A percentile compares a stretch with the other conserved stretches of the same genome.
Conservation (phyloP, 2,113 vertebrate species). For the Coptodon bakossiorum region DNA sequence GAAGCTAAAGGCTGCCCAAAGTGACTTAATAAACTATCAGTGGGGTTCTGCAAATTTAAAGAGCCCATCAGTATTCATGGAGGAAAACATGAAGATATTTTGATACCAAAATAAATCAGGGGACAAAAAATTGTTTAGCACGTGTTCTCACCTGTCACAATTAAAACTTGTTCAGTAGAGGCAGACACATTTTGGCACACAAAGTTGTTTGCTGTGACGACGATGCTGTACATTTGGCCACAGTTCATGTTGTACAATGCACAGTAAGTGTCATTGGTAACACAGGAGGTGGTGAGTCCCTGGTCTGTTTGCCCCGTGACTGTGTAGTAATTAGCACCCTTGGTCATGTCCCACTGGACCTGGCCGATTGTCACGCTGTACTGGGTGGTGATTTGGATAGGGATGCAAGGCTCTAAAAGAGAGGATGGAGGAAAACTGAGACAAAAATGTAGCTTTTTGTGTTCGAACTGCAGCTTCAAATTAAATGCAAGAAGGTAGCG, state of each 20-base stretch:
- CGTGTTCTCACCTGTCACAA: constrained; percentile 64
- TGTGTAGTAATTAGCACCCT: constrained; percentile 53
- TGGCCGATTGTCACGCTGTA: constrained; percentile 54
- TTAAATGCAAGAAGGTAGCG: background rate
- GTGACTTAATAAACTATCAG: background rate
- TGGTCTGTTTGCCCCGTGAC: constrained; percentile 43
- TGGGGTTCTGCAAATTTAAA: background rate
- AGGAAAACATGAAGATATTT: background rate
- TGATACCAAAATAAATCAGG: background rate
- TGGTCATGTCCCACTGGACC: constrained; percentile 57
- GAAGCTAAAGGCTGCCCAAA: background rate
- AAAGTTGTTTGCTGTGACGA: constrained; percentile 52
- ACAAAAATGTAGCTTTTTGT: background rate
- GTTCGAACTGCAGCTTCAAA: background rate
- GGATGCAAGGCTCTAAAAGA: constrained; percentile 64
- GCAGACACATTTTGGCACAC: constrained; percentile 38
- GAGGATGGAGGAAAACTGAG: background rate
- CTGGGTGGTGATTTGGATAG: constrained; percentile 24
- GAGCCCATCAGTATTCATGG: background rate
- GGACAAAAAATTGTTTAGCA: background rate
- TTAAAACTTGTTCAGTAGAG: background rate
- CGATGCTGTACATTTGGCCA: constrained; percentile 64
- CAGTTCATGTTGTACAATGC: constrained; percentile 54
- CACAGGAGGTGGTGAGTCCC: constrained; percentile 53
- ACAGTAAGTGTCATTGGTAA: constrained; percentile 59